Conservation (phyloP, 1,140 invertebrate genomes). For the Oncopodura yosiiana region DNA sequence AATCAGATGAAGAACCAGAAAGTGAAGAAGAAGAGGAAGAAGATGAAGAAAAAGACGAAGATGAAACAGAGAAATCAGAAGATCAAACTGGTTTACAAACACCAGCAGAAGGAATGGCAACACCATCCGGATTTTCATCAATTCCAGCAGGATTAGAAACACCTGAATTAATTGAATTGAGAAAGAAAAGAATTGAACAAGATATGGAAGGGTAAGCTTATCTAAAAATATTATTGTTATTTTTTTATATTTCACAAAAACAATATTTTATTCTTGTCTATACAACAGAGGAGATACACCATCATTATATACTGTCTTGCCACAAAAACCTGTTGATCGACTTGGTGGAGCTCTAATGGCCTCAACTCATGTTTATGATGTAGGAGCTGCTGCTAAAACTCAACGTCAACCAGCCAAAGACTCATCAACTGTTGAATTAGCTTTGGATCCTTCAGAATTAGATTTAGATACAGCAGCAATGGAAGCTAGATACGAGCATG, state of each 20-base stretch:
- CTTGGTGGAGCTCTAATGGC: conserved; percentile 88
- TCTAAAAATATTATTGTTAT: conserved; percentile 11
- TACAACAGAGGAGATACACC: conserved; percentile 69
- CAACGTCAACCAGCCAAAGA: conserved; percentile 39
- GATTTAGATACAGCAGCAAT: conserved; percentile 92
- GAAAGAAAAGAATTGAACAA: conserved; percentile 93
- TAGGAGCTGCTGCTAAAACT: conserved; percentile 51
- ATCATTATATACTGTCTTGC: conserved; percentile 82
- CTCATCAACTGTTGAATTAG: conserved; percentile 76
- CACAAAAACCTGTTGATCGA: conserved; percentile 83
- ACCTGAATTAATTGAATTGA: conserved; percentile 92
- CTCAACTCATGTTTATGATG: conserved; percentile 93
- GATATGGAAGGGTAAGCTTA: conserved; percentile 80
- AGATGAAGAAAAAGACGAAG: conserved; percentile 58
- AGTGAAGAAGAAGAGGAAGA: conserved; percentile 73
- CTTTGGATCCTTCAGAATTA: conserved; percentile 92
- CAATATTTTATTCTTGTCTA: conserved; percentile 23
- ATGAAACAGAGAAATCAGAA: conserved; percentile 44
- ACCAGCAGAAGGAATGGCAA: conserved; percentile 74
- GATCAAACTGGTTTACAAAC: conserved; percentile 64
- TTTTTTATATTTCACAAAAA: conserved; percentile 6
- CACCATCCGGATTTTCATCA: conserved; percentile 89
- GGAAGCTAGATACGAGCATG: conserved; percentile 93
- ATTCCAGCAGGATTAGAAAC: conserved; percentile 94
- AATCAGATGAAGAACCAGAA: conserved; percentile 83